Base-by-base conservation (phyloP, 2,888 invertebrate genomes). In the Gnatocerus cornutus region DNA sequence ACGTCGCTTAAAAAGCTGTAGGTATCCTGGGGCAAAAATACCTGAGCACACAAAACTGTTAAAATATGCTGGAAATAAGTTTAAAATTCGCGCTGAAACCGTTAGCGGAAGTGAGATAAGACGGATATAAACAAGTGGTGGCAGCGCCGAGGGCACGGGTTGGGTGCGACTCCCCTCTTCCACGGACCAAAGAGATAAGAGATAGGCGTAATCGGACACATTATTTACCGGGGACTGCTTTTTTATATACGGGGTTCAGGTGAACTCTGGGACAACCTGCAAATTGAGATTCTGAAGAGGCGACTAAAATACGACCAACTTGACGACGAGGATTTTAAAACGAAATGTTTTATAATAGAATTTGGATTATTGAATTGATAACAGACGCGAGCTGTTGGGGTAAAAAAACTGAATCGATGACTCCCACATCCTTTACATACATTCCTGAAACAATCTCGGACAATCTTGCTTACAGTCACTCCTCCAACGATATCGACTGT, bases 141-240 rank as follows among this genome's bases (percentile, higher is more conserved):
- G 73, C 74, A 71, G 74, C 67, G 71, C 65, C 67, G 70, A 63
- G 65, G 52, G 73, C 41, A 29, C 48, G 27, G 62, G 48, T n/a
- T n/a, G n/a, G n/a, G n/a, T n/a, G 61, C 66, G 69, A 72, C 68
- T 56, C 62, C 62, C 61, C 41, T 52, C 62, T 58, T 68, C 63
- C 58, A 53, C 63, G 68, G 71, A 72, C 73, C 69, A 70, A 65
- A 68, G 73, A 76, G 82, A 82, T 82, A 82, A 81, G 81, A 80
- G 82, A 81, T 81, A 81, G 80, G 77, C 79, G 79, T 81, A 82
- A 82, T 81, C 81, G 81, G 80, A 79, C 78, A 78, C 82, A 81
- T 82, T 80, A 82, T 80, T 82, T 80, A 82, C 77, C 78, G 61
- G 73, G 73, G 72, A 71, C 74, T 74, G 73, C 74, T 72, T 75